A percentile compares a stretch with the other conserved stretches of the same genome.
phyloP scores from a whole-genome alignment of 2,113 vertebrate species.

The Edolisoma coerulescens region DNA sequence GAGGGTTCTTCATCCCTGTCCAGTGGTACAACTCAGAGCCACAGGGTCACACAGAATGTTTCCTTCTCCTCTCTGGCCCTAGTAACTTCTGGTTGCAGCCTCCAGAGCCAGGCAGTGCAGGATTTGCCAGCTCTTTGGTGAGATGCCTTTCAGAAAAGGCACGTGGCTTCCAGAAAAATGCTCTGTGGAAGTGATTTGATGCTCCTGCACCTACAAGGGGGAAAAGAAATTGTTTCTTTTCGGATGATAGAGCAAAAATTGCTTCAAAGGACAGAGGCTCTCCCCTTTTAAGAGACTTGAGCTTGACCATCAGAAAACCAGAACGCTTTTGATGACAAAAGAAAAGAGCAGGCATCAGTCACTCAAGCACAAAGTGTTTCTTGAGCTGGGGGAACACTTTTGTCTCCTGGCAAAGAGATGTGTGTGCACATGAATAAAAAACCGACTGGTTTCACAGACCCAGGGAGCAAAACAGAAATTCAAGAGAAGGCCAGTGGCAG shows the following conservation, averaged over 20 bases:
- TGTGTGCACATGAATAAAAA: accelerated
- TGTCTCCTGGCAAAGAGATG: background rate
- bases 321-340: background rate
- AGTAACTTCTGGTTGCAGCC: background rate
- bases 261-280: background rate
- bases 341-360: background rate
- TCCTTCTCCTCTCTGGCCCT: background rate
- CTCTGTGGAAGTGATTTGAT: background rate
- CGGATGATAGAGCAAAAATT: background rate
- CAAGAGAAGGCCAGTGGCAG: background rate
- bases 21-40: background rate
- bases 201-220: background rate
- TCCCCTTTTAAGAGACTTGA: background rate
- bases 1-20: background rate
- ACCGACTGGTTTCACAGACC: background rate
- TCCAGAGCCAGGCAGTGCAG: background rate
- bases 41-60: background rate
- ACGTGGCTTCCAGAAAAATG: background rate
- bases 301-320: background rate
- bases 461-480: background rate
- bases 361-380: background rate
- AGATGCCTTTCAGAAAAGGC: background rate
- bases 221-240: background rate
- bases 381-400: background rate
- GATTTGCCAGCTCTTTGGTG: background rate